Evolutionary conservation across 2,797 vertebrate species (phyloP).

Genomic region (Periophthalmus magnuspinnatus): DNA sequence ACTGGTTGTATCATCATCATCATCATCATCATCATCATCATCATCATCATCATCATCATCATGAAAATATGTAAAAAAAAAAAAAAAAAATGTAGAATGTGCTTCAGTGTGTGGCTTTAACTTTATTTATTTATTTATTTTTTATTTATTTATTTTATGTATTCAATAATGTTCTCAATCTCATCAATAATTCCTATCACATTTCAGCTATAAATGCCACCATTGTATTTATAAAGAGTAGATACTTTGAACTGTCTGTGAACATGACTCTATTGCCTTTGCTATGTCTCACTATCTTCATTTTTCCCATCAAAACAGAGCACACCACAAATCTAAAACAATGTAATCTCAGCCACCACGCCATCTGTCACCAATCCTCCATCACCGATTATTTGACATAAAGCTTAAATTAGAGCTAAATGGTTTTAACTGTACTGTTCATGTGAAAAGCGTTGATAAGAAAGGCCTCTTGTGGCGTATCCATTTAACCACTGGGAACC

Average conservation of each 20-base stretch:
- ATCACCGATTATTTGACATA: constrained; percentile 19
- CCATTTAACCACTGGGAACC: constrained; percentile 63
- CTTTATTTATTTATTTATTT: too few species aligned
- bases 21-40: too few species aligned
- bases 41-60: too few species aligned
- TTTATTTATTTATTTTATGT: too few species aligned
- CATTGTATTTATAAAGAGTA: background rate
- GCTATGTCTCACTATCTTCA: background rate
- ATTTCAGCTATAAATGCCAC: background rate
- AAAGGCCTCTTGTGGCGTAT: constrained; percentile 54
- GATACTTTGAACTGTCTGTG: background rate
- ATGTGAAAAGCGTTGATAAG: constrained; percentile 50
- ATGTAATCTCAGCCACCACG: background rate
- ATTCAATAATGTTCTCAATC: background rate
- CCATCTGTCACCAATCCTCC: constrained; percentile 6
- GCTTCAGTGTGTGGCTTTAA: too few species aligned
- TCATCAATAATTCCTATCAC: background rate
- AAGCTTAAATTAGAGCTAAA: constrained; percentile 19
- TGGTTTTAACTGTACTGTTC: constrained; percentile 17
- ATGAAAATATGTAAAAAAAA: too few species aligned
- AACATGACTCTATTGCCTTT: background rate
- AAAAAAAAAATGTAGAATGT: too few species aligned
- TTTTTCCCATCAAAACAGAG: constrained; percentile 12
- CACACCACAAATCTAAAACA: constrained; percentile 1
- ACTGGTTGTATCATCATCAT: too few species aligned